These are phyloP conservation scores for Papilio machaon DNA, from an alignment of 1,140 invertebrate genomes.

Conservation along the genomic window DNA sequence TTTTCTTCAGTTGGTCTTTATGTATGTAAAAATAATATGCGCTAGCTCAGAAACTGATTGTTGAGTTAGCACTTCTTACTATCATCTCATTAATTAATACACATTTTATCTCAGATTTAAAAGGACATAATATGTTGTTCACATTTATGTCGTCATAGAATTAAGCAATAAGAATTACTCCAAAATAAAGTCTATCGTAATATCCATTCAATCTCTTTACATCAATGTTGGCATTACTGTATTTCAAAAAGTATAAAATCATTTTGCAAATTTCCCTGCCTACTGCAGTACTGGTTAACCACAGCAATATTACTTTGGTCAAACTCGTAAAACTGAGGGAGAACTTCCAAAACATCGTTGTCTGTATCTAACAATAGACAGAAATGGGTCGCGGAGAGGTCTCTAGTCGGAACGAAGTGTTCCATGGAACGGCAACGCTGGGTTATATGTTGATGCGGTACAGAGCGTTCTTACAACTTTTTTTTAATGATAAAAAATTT, in stretches of 20 bases:
- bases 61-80: no score
- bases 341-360: slow-evolving; percentile 28
- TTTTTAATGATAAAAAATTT: neutral
- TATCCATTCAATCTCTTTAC: no score
- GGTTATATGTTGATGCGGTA: neutral
- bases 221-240: no score
- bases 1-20: no score
- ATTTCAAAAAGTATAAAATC: neutral
- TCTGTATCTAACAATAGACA: slow-evolving; percentile 35
- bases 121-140: no score
- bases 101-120: no score
- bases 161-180: no score
- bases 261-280: neutral
- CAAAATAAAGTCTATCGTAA: no score
- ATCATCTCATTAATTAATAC: no score
- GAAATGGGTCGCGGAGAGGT: slow-evolving; percentile 34
- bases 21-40: no score
- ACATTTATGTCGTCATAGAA: no score
- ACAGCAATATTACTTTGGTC: slow-evolving; percentile 15
- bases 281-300: slow-evolving; percentile 8
- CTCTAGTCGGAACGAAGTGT: slow-evolving; percentile 23
- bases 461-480: neutral
- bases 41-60: no score
- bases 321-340: slow-evolving; percentile 17
- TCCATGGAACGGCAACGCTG: neutral